Conservation (phyloP, 2,113 vertebrate genomes). For the Scartelaos histophorus region DNA sequence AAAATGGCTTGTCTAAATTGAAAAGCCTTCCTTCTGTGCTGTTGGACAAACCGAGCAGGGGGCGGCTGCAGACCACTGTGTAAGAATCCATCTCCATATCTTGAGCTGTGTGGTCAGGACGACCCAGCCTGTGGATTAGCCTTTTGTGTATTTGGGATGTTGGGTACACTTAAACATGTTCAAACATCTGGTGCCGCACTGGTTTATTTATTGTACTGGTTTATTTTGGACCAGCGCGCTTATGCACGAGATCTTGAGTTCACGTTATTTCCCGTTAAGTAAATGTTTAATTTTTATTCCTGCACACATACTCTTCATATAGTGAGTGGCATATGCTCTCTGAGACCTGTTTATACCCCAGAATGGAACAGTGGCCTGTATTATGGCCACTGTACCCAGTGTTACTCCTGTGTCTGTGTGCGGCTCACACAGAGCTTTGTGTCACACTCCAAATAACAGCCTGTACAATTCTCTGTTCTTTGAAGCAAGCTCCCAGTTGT, state of each 20-base stretch:
- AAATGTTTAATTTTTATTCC: background rate
- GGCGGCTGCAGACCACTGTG: no score
- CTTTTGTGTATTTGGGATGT: background rate
- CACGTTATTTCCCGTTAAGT: background rate
- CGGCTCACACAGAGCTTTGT: background rate
- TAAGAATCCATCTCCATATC: no score
- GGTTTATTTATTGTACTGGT: no score
- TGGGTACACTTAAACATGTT: background rate
- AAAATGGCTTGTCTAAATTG: no score
- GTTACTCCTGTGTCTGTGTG: background rate
- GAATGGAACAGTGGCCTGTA: background rate
- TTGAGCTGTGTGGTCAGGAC: no score
- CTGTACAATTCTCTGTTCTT: constrained; percentile 32
- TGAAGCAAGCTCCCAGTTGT: constrained; percentile 37
- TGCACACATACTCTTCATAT: background rate
- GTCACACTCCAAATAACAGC: constrained; percentile 22
- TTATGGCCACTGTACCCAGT: background rate
- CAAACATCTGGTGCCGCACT: no score
- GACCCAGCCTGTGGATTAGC: no score
- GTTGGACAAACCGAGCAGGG: no score
- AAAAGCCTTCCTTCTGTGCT: no score
- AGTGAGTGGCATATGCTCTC: background rate
- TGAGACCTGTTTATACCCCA: background rate
- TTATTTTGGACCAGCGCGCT: background rate
- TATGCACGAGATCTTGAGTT: background rate